phyloP scores from a whole-genome alignment of 2,113 vertebrate species.

The Brachyhypopomus gauderio region DNA sequence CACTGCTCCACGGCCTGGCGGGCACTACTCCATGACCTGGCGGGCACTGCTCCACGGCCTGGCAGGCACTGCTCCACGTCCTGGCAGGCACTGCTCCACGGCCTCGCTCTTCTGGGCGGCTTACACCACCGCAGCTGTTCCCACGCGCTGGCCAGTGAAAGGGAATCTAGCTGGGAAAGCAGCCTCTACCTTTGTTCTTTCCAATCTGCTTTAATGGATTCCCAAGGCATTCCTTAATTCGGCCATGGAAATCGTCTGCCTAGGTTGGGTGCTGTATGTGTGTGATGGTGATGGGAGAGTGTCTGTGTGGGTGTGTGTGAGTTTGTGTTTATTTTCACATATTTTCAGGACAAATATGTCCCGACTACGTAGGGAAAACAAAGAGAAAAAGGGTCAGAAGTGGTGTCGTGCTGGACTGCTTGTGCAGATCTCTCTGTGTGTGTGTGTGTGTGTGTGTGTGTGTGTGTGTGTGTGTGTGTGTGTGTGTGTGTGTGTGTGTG shows the following conservation, averaged over 20 bases:
- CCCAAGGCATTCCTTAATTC: constrained; percentile 57
- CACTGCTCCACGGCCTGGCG: constrained; percentile 22
- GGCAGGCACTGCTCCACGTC: constrained; percentile 23
- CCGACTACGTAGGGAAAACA: no score
- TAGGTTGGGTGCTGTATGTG: background rate
- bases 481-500: no score
- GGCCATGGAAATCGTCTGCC: constrained; percentile 43
- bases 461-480: no score
- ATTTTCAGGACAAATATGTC: no score
- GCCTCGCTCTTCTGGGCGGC: constrained; percentile 28
- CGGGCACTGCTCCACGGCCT: constrained; percentile 20
- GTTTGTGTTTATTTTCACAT: background rate
- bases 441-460: no score
- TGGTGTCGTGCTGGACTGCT: no score
- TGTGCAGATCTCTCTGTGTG: no score
- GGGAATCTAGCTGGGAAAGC: constrained; percentile 68
- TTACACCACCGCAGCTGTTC: constrained; percentile 66
- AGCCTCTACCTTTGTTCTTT: constrained; percentile 61
- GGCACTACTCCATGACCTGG: background rate
- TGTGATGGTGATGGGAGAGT: background rate
- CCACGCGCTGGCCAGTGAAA: constrained; percentile 66
- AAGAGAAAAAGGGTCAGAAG: no score
- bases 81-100: background rate
- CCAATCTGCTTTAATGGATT: constrained; percentile 59
- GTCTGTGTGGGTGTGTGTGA: constrained; percentile 7